Conservation (phyloP, 2,797 vertebrate species). For the Sebastiscus tertius region DNA sequence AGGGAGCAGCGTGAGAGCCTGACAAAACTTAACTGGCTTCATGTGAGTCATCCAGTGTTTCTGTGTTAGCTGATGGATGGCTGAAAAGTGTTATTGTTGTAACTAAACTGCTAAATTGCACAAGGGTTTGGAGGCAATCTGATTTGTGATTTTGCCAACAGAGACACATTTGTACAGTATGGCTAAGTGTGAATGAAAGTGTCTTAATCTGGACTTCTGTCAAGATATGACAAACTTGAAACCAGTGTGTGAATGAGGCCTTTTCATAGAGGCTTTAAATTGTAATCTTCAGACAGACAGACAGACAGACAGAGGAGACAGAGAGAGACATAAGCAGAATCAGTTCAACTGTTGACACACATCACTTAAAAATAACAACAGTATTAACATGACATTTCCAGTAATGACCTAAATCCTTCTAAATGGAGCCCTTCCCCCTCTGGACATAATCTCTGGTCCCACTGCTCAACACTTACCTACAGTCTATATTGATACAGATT, state of each 20-base stretch:
- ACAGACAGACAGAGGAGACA: background rate
- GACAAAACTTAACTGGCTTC: background rate
- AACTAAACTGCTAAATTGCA: background rate
- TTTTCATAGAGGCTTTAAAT: background rate
- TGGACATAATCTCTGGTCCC: slow-evolving; percentile 39
- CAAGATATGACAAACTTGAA: background rate
- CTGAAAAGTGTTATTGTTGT: background rate
- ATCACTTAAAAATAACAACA: slow-evolving; percentile 46
- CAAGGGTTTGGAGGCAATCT: background rate
- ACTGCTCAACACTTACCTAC: slow-evolving; percentile 4
- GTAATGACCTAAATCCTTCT: slow-evolving; percentile 61
- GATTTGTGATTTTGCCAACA: background rate
- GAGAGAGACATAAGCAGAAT: background rate
- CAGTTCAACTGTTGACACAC: slow-evolving; percentile 28
- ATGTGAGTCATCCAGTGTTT: background rate
- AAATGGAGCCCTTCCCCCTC: slow-evolving; percentile 46
- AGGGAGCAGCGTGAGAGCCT: background rate
- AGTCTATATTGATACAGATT: background rate
- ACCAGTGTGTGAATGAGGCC: background rate
- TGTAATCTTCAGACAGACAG: background rate
- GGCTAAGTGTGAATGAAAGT: background rate
- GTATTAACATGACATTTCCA: slow-evolving; percentile 51
- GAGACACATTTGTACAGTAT: background rate
- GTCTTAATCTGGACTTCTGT: background rate
- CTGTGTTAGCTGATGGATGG: background rate